Evolutionary conservation across 2,888 invertebrate genomes (phyloP), one percentile per base, ranked within the genome.

Genomic region (Chelonus formosanus): DNA sequence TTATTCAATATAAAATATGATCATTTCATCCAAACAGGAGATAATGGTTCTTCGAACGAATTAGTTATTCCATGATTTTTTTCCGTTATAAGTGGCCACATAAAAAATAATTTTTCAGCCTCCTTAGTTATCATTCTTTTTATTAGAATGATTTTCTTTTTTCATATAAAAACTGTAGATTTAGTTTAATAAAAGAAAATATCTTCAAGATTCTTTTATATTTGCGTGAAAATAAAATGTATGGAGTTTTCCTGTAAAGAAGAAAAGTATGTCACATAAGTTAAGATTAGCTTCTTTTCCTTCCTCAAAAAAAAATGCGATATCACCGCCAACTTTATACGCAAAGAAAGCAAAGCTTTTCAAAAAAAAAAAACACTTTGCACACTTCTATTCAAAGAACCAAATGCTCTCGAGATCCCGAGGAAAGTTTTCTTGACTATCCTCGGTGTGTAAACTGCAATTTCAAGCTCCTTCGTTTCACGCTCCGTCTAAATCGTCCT

Each of bases 381-480:
- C 47, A 43, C 10, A 10, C 34, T 31, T 35, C 45, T 48, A 32
- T 56, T 32, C 4, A 8, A 48, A 10, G n/a, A 47, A 35, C 58
- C 32, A 35, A 48, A 35, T 47, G 10, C 58, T 58, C 10, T 31
- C n/a, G 32, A 58, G 45, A 48, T 34, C 48, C 10, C 32, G 34
- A 8, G 35, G 40, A 59, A 50, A 50, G 8, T 50, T 59, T 36
- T 59, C 59, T 36, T 34, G 50, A 59, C 40, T 47, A 50, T 36
- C 48, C 8, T 59, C 34, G 10, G 35, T 54, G 56, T 62, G 57
- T 66, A 61, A 62, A 66, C 66, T 66, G 56, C 50, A 56, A 66
- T 66, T 66, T 55, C 50, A 6, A 60, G 60, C 36, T 48, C 47
- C 55, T 63, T 61, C 61, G 61, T 61, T 61, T 61, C 61, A 61